Evolutionary conservation across 2,888 invertebrate genomes (phyloP), one percentile per base, ranked within the genome.

Genomic region (Ophion ventricosus): DNA sequence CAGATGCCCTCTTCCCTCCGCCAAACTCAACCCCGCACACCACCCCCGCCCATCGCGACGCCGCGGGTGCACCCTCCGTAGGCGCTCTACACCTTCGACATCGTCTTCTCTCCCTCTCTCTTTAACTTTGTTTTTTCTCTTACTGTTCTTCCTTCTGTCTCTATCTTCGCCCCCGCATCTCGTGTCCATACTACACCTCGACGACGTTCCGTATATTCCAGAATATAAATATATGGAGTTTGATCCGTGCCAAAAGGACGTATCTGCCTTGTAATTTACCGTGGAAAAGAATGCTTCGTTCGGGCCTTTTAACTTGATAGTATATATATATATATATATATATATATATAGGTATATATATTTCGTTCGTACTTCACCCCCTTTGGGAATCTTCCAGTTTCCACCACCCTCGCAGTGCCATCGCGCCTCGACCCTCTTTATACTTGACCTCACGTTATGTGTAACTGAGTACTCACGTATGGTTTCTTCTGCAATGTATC

Each of bases 401-500:
- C 83, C 76, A 64, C 85, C 75, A 75, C 81, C 86, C 89, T 81
- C 80, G 73, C 79, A 72, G 69, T 59, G 64, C 67, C 76, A 69
- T 72, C 69, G 63, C 74, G 64, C 56, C 56, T 75, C 82, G 63
- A 66, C 80, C 70, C 82, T 83, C 76, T 64, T 84, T 85, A 70
- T 86, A 78, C 83, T 79, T 49, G 63, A 82, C 86, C 86, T 75
- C 85, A 40, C 83, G 81, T 87, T 86, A 85, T 85, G 76, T 81
- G 82, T 81, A 82, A 83, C 81, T 85, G 83, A 64, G 69, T 67
- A 85, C 84, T 86, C 88, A 84, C 89, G 88, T 91, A 91, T 89
- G 91, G 91, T 91, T 91, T 91, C 91, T 87, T 88, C 85, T 88
- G 90, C 89, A 89, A 90, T 86, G 88, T 90, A 90, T 90, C 88